Evolutionary conservation across 1,140 invertebrate genomes (phyloP), one percentile per base, ranked within the genome.

Genomic region (Tetranychus urticae): DNA sequence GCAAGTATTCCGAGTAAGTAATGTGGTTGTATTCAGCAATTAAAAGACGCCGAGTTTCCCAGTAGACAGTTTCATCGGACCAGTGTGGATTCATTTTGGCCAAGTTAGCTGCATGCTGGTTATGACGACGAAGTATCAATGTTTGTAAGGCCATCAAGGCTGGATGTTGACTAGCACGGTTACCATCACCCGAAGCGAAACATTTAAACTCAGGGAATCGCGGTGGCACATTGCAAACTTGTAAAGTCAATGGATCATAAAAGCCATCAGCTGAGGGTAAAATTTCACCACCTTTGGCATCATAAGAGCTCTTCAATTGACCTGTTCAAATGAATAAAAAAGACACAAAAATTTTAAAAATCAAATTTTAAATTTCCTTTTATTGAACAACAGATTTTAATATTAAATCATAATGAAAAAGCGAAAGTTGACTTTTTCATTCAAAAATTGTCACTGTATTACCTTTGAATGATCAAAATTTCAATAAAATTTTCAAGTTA

Each of bases 11-110:
- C 65, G 83, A 83, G 68, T 86, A 91, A 45, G 81, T 80, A 47
- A 91, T 85, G n/a, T 82, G 79, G 70, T 90, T 85, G 67, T 84
- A 78, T 68, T 84, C 75, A 1, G 83, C 87, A 42, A 72, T 70
- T 1, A 79, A 67, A 61, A 80, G 75, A 59, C 73, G 71, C 54
- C 78, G 63, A 0, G 75, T 65, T 68, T 81, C 77, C 64, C 80
- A 75, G 64, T 71, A 81, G 0, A 81, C 54, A 12, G 62, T 70
- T 64, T 78, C 72, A 63, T 79, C 75, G 48, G 71, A 64, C 75
- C 75, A 77, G 54, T 69, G 64, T 12, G 73, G 70, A 66, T 78
- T 77, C 3, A 75, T 10, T 6, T 46, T 56, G 8, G 62, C 58
- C 47, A 74, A 58, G 31, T 66, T 66, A 34, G 68, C 65, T 35